Evolutionary conservation across 1,140 invertebrate genomes (phyloP).

Genomic region (Lycorma delicatula): DNA sequence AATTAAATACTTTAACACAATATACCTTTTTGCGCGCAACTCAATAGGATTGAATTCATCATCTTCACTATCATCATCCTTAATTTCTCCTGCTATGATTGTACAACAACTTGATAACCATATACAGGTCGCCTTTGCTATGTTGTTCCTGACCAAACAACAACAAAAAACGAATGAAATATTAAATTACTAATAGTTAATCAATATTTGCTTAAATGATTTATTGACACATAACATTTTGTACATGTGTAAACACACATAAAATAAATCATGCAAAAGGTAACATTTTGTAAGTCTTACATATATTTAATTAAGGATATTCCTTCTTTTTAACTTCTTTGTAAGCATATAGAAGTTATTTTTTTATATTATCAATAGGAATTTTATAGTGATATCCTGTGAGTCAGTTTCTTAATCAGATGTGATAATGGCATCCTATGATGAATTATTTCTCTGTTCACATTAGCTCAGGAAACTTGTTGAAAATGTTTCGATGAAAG

Average conservation of each 20-base stretch:
- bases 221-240: background rate
- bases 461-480: too few species aligned
- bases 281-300: too few species aligned
- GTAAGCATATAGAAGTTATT: background rate
- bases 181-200: background rate
- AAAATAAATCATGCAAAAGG: background rate
- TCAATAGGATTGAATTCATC: constrained; percentile 39
- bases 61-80: constrained; percentile 44
- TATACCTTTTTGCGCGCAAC: constrained; percentile 38
- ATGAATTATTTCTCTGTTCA: too few species aligned
- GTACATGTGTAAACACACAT: background rate
- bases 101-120: constrained; percentile 66
- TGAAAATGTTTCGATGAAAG: too few species aligned
- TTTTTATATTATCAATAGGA: too few species aligned
- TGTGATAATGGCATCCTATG: too few species aligned
- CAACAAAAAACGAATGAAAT: background rate
- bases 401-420: too few species aligned
- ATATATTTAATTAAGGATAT: background rate
- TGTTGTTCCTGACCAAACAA: background rate
- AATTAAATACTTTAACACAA: constrained; percentile 24
- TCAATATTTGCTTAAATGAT: background rate
- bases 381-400: too few species aligned
- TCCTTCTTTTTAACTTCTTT: background rate
- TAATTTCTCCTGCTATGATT: constrained; percentile 74
- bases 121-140: constrained; percentile 43